These are phyloP conservation scores for Okamejei kenojei DNA, from an alignment of 2,797 vertebrate species.

Conservation along the genomic window DNA sequence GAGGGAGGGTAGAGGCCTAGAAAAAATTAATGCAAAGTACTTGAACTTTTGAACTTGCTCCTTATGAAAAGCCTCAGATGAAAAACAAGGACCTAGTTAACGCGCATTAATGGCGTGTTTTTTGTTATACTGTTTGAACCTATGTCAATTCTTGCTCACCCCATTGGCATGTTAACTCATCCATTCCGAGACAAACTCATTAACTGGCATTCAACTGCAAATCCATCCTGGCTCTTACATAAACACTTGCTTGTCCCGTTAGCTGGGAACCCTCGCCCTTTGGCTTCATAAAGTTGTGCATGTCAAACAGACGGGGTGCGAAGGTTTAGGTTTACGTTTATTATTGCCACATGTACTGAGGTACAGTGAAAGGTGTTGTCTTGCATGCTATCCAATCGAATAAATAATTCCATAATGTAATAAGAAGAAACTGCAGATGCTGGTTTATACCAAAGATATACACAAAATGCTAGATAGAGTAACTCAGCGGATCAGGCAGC, in stretches of 20 bases:
- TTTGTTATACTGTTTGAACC: not conserved
- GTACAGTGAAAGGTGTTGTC: too few species aligned
- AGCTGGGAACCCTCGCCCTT: not conserved
- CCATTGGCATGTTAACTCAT: slow-evolving; percentile 17
- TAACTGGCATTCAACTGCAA: not conserved
- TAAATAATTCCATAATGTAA: too few species aligned
- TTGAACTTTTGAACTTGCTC: slow-evolving; percentile 6
- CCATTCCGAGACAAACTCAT: not conserved
- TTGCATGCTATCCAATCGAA: too few species aligned
- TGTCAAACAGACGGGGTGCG: not conserved
- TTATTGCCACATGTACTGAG: too few species aligned
- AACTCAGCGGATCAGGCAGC: too few species aligned
- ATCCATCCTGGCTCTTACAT: slow-evolving; percentile 4
- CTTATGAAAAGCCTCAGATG: not conserved
- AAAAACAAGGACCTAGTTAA: not conserved
- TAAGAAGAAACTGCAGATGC: too few species aligned
- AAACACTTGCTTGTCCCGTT: not conserved
- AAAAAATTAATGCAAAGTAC: not conserved
- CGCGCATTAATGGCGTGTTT: not conserved
- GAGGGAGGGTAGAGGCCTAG: not conserved
- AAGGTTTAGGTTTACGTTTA: not conserved
- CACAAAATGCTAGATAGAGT: too few species aligned
- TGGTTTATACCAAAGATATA: too few species aligned
- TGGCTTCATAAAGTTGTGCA: not conserved
- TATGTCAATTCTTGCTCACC: slow-evolving; percentile 1